Percentiles rank a stretch among this genome's conserved stretches.
Evolutionary conservation across 2,888 invertebrate genomes (phyloP).

Genomic region (Spodoptera exigua): DNA sequence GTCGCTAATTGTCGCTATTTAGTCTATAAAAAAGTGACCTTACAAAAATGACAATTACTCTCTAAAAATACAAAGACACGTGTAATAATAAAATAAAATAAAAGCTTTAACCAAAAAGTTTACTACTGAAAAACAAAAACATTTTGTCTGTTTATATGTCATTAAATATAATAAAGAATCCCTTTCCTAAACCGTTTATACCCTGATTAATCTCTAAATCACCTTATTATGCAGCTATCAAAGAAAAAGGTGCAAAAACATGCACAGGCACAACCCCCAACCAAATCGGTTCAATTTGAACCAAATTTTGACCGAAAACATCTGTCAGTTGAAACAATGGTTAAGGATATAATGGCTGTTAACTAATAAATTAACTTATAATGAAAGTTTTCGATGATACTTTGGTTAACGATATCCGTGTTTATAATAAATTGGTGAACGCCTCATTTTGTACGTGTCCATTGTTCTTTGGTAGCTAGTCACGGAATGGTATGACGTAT

Average conservation of each 20-base stretch:
- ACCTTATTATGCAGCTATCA: slow-evolving; percentile 33
- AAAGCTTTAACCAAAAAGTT: too few species aligned
- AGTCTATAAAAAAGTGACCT: too few species aligned
- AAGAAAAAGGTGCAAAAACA: slow-evolving; percentile 45
- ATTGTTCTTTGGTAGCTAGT: slow-evolving; percentile 55
- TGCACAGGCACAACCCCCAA: slow-evolving; percentile 43
- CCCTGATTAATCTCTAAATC: slow-evolving; percentile 38
- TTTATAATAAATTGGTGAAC: slow-evolving; percentile 72
- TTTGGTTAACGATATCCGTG: slow-evolving; percentile 59
- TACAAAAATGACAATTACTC: too few species aligned
- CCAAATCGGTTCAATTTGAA: slow-evolving; percentile 41
- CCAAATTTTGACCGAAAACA: slow-evolving; percentile 60
- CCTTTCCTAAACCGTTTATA: slow-evolving; percentile 9
- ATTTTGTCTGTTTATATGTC: not conserved
- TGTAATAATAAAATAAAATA: too few species aligned
- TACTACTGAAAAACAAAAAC: not conserved
- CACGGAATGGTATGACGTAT: slow-evolving; percentile 5
- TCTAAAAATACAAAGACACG: too few species aligned
- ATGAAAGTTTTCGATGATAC: slow-evolving; percentile 70
- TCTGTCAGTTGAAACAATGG: slow-evolving; percentile 71
- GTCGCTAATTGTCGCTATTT: too few species aligned
- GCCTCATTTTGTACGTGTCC: slow-evolving; percentile 65
- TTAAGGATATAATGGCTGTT: slow-evolving; percentile 62
- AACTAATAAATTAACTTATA: slow-evolving; percentile 79
- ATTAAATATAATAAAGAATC: not conserved